Evolutionary conservation across 2,888 invertebrate genomes (phyloP).

Genomic region (Leucophenga montana): DNA sequence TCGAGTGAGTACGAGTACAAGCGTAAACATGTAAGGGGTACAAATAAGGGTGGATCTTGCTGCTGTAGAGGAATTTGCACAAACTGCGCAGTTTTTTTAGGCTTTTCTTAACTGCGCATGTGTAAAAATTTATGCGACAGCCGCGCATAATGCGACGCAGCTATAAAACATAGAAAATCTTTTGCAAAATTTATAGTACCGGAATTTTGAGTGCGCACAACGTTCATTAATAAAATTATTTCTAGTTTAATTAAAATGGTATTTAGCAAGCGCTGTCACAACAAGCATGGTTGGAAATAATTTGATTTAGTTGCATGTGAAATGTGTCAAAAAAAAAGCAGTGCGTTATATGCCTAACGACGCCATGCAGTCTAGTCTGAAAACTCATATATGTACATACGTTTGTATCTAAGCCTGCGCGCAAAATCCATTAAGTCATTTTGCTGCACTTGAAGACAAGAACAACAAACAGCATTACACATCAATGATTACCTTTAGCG

Average conservation of each 20-base stretch:
- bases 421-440: conserved; percentile 5
- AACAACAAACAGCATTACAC: no score
- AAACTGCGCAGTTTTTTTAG: conserved; percentile 15
- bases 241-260: conserved; percentile 12
- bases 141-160: neutral
- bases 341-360: neutral
- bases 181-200: conserved; percentile 5
- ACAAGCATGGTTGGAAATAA: neutral
- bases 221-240: conserved; percentile 22
- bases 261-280: conserved; percentile 14
- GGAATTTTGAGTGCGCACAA: neutral
- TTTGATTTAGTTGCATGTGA: conserved; percentile 59
- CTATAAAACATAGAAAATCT: neutral
- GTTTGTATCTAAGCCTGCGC: neutral
- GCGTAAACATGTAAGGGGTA: no score
- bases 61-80: conserved; percentile 10
- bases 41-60: neutral
- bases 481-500: no score
- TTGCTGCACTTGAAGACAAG: neutral
- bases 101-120: conserved; percentile 1
- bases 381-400: neutral
- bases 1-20: neutral
- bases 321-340: conserved; percentile 48
- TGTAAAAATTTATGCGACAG: conserved; percentile 5
- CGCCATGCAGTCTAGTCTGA: conserved; percentile 12